Evolutionary conservation across 2,797 vertebrate species (phyloP), one percentile per base, ranked within the genome.

Genomic region (Macropus fuliginosus): DNA sequence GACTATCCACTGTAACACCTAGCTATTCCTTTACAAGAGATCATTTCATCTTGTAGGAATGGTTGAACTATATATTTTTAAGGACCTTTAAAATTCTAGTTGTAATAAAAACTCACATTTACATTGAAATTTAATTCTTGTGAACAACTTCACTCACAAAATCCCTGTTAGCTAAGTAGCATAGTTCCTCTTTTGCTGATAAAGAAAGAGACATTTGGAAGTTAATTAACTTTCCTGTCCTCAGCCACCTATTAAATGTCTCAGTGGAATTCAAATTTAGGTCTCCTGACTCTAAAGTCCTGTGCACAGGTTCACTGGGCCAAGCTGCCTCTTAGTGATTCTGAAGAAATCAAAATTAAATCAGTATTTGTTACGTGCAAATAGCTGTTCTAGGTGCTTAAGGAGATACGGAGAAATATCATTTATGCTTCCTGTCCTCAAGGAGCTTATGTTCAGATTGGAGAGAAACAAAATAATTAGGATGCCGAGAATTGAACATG

Each of bases 201-300:
- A 46, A 40, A 21, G 59, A 34, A 14, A 62, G 31, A n/a, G n/a
- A 81, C 18, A 24, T 46, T 81, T 0, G 21, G n/a, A 81, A 90
- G 34, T 96, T 95, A 66, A 93, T 92, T 57, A 92, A 93, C 90
- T 93, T 95, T 46, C 12, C 6, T 93, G 1, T 94, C 92, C 96
- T 91, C 34, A 91, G 14, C 28, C 4, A 11, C 40, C 27, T 93
- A 50, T 81, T 81, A 24, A 24, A 46, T 24, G n/a, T 81, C 5
- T 24, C 3, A 5, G 66, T 74, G 5, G n/a, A 81, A 81, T 46
- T 81, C n/a, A 81, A 9, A 81, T 81, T 46, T n/a, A 21, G 66
- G 18, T 81, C 66, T 81, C 18, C n/a, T 81, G 18, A 40, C n/a
- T 81, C 74, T 21, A 81, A 46, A 81, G n/a, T 81, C 74, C 40